These are phyloP conservation scores for Ibidorhyncha struthersii DNA, from an alignment of 2,113 vertebrate species.

Conservation along the genomic window DNA sequence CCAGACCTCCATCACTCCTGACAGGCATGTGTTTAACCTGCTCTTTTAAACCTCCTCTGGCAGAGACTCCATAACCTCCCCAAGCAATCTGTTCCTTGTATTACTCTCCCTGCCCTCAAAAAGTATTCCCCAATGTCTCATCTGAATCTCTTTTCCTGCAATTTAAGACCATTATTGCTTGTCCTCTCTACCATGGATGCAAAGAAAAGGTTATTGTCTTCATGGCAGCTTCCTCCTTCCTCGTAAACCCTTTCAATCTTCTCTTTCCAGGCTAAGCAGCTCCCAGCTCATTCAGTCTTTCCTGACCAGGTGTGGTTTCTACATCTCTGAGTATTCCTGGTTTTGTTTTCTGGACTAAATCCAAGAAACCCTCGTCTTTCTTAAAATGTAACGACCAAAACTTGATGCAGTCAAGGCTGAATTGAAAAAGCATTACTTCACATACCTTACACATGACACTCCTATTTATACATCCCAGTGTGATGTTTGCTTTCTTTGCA, in stretches of 20 bases:
- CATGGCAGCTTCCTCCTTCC: background rate
- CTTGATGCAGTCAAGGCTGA: background rate
- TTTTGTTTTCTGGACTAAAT: background rate
- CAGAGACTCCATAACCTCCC: background rate
- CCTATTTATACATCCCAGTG: background rate
- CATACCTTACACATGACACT: background rate
- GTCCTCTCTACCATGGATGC: background rate
- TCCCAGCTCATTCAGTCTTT: background rate
- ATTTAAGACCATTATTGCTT: slow-evolving; percentile 10
- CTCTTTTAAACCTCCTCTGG: background rate
- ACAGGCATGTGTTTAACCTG: slow-evolving; percentile 30
- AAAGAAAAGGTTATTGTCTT: slow-evolving; percentile 38
- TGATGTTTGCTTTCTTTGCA: slow-evolving; percentile 19
- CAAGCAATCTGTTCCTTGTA: slow-evolving; percentile 9
- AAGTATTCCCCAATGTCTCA: slow-evolving; percentile 26
- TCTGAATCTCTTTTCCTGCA: slow-evolving; percentile 48
- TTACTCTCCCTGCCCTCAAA: slow-evolving; percentile 8
- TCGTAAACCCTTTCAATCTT: background rate
- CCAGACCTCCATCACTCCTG: slow-evolving; percentile 39
- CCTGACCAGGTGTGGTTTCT: background rate
- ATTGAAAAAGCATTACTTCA: background rate
- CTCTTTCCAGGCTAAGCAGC: background rate
- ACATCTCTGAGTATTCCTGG: background rate
- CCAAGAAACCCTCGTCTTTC: background rate
- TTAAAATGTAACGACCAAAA: background rate